Evolutionary conservation across 2,888 invertebrate genomes (phyloP).

Genomic region (Drosophila neonasuta): DNA sequence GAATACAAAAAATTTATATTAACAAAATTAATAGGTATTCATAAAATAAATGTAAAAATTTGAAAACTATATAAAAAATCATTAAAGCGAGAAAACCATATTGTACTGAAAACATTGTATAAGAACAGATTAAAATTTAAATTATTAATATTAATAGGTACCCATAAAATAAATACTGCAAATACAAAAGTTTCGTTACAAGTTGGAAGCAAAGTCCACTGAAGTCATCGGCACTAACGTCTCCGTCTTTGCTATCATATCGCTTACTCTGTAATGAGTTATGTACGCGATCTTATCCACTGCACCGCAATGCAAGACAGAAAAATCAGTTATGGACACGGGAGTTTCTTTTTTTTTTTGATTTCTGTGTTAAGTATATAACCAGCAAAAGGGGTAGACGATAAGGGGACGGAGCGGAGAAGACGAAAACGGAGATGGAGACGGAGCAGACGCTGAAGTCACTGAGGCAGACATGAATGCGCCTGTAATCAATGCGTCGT

Average conservation of each 20-base stretch:
- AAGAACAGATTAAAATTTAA: too few relatives aligned
- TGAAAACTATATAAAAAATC: too few relatives aligned
- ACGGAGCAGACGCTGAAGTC: conserved; percentile 5
- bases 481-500: conserved; percentile 75
- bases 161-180: too few relatives aligned
- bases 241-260: conserved; percentile 51
- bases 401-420: background rate
- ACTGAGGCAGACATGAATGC: conserved; percentile 43
- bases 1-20: too few relatives aligned
- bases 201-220: background rate
- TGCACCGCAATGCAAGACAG: conserved; percentile 39
- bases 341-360: conserved; percentile 19
- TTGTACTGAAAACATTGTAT: too few relatives aligned
- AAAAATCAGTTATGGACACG: conserved; percentile 56
- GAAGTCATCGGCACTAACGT: background rate
- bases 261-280: conserved; percentile 69
- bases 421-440: background rate
- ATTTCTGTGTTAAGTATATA: conserved; percentile 19
- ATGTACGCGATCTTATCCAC: conserved; percentile 76
- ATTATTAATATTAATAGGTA: too few relatives aligned
- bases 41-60: too few relatives aligned
- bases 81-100: too few relatives aligned
- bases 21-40: too few relatives aligned
- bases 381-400: background rate
- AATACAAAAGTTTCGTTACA: too few relatives aligned